Evolutionary conservation across 2,888 invertebrate species (phyloP).

Genomic region (Lepidocyrtinus sp.): DNA sequence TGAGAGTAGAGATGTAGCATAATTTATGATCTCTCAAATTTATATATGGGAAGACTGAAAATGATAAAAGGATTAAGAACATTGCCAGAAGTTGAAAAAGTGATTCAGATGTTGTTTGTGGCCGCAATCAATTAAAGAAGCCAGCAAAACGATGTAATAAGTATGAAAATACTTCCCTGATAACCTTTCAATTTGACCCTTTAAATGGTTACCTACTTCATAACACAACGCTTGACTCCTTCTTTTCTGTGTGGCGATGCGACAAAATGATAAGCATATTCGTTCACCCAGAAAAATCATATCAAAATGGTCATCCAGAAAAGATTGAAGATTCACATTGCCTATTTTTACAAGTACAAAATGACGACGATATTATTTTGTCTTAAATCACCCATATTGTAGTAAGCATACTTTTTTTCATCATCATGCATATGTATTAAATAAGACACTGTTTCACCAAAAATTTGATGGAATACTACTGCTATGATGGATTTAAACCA

Average conservation of each 20-base stretch:
- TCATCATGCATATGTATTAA: no score
- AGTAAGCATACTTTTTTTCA: background rate
- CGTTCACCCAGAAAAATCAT: background rate
- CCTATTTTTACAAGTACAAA: no score
- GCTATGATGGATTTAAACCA: no score
- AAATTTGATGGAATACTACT: no score
- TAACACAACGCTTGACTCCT: slow-evolving; percentile 60
- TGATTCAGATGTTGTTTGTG: background rate
- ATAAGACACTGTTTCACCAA: no score
- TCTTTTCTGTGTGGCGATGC: slow-evolving; percentile 48
- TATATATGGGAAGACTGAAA: background rate
- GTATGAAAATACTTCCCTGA: slow-evolving; percentile 49
- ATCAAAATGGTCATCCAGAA: background rate
- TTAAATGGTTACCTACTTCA: slow-evolving; percentile 62
- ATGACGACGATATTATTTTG: background rate
- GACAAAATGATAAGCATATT: slow-evolving; percentile 42
- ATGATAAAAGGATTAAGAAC: background rate
- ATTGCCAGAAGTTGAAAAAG: background rate
- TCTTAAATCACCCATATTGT: background rate
- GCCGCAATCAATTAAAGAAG: slow-evolving; percentile 28
- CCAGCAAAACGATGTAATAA: slow-evolving; percentile 54
- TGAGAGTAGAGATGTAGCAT: background rate
- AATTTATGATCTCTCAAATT: slow-evolving; percentile 3
- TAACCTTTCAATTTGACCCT: slow-evolving; percentile 65
- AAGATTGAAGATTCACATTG: no score